Evolutionary conservation across 2,113 vertebrate genomes (phyloP).

Genomic region (Mohoua ochrocephala): DNA sequence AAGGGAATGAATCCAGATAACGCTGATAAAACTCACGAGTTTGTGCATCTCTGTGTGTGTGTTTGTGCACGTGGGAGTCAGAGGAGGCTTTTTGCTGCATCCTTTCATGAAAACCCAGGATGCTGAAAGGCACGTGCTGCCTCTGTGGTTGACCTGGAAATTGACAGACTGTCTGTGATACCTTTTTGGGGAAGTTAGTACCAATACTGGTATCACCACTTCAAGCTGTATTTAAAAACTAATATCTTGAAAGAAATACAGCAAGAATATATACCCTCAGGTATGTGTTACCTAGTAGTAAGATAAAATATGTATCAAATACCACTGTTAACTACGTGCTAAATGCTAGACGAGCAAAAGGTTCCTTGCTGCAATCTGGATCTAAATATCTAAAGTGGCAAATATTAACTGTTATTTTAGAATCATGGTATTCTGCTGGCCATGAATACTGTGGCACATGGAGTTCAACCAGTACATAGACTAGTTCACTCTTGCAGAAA

Average conservation of each 20-base stretch:
- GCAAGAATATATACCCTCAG: neutral
- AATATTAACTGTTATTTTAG: neutral
- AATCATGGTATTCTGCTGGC: neutral
- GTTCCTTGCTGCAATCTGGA: neutral
- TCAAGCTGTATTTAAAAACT: neutral
- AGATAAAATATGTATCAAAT: neutral
- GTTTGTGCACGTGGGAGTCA: neutral
- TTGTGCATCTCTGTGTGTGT: fast-evolving
- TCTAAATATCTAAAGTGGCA: neutral
- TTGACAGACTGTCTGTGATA: neutral
- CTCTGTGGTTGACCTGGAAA: neutral
- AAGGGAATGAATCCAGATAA: neutral
- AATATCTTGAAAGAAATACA: neutral
- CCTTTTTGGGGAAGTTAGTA: neutral
- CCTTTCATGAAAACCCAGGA: neutral
- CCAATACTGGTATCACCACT: neutral
- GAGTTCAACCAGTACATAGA: neutral
- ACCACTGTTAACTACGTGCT: neutral
- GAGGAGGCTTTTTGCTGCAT: neutral
- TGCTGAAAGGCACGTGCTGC: neutral
- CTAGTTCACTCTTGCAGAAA: neutral
- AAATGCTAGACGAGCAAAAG: neutral
- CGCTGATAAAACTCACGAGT: neutral
- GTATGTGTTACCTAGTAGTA: neutral
- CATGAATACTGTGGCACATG: fast-evolving